These are phyloP conservation scores for Bombus vancouverensis DNA, from an alignment of 1,140 invertebrate genomes.

Conservation along the genomic window DNA sequence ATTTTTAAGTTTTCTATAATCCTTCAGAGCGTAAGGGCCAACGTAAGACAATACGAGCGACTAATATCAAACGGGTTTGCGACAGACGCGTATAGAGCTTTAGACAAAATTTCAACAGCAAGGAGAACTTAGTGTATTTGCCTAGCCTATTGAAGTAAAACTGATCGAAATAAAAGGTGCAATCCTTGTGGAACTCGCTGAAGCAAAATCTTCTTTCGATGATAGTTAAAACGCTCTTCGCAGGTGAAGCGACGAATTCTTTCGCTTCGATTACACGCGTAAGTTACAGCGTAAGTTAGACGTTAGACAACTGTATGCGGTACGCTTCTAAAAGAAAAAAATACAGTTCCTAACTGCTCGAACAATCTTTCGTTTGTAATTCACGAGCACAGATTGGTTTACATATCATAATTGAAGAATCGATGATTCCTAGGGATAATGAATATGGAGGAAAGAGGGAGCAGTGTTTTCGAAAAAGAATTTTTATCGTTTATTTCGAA, in stretches of 20 bases:
- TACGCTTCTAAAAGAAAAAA: constrained; percentile 5
- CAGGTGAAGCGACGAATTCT: background rate
- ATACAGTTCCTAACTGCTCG: constrained; percentile 62
- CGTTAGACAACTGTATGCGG: background rate
- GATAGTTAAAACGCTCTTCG: background rate
- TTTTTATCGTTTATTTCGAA: constrained; percentile 27
- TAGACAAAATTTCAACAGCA: background rate
- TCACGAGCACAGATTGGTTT: background rate
- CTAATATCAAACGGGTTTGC: constrained; percentile 33
- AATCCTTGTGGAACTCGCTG: background rate
- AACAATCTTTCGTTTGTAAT: constrained; percentile 37
- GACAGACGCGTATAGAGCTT: background rate
- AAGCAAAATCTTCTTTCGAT: background rate
- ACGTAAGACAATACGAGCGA: constrained; percentile 38
- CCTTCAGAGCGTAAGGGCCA: background rate
- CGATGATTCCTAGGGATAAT: background rate
- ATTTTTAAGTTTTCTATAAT: background rate
- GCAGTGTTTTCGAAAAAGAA: background rate
- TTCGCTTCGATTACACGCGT: background rate
- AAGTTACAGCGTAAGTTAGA: background rate
- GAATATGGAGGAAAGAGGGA: too few species aligned
- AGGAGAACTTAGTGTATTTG: background rate
- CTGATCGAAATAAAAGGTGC: background rate
- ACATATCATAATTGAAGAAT: background rate
- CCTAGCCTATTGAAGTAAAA: background rate